phyloP scores from a whole-genome alignment of 37 sponge, comb jelly and placozoan genomes.

The Beroe forskalii region DNA sequence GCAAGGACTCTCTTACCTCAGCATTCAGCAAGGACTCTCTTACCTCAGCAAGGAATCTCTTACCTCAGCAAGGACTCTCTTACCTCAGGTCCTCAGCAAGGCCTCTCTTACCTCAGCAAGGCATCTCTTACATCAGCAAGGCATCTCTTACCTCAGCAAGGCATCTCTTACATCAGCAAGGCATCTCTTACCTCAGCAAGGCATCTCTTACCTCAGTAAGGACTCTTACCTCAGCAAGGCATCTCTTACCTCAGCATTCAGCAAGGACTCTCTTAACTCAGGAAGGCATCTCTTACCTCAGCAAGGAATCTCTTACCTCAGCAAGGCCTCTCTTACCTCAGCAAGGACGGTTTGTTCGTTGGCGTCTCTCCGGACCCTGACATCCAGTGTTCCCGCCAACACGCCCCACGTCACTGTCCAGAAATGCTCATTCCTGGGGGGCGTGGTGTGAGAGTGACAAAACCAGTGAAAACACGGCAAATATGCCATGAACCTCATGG shows the following conservation, averaged over 20 bases:
- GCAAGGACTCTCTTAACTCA: not conserved
- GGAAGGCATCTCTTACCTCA: not conserved
- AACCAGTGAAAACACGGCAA: no score
- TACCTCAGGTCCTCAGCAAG: not conserved
- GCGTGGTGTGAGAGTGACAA: no score
- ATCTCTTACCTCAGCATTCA: not conserved
- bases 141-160: not conserved
- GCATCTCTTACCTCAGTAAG: not conserved
- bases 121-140: not conserved
- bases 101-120: not conserved
- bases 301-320: not conserved
- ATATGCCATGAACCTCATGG: no score
- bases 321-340: conserved; percentile 19
- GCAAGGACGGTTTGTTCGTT: conserved; percentile 60
- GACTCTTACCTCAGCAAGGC: not conserved
- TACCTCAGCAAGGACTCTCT: not conserved
- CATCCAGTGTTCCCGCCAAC: conserved; percentile 48
- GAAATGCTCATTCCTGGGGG: conserved; percentile 63
- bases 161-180: not conserved
- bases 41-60: not conserved
- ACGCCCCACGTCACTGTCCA: conserved; percentile 64
- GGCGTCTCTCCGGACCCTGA: conserved; percentile 43
- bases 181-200: not conserved
- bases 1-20: not conserved
- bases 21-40: not conserved